A percentile compares a stretch with the other conserved stretches of the same genome.
These are phyloP conservation scores for Maniola jurtina DNA, from an alignment of 1,140 invertebrate species.

Conservation along the genomic window DNA sequence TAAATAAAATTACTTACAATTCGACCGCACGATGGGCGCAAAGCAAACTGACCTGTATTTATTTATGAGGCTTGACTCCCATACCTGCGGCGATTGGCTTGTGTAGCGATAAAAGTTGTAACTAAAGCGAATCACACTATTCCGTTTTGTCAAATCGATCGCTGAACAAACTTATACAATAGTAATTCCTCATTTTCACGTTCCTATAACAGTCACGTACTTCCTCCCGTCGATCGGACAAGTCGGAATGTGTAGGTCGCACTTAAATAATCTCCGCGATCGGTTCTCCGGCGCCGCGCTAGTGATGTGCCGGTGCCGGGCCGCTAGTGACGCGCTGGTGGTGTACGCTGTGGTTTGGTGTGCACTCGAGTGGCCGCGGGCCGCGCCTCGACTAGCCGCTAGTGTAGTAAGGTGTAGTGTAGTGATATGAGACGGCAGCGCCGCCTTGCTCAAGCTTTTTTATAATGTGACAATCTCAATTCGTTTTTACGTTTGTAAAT, in stretches of 20 bases:
- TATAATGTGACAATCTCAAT: slow-evolving; percentile 70
- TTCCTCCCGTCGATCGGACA: not conserved
- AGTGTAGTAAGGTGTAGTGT: slow-evolving; percentile 34
- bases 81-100: slow-evolving; percentile 1
- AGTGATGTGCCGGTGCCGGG: not conserved
- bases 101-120: slow-evolving; percentile 6
- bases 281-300: slow-evolving; percentile 2
- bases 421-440: slow-evolving; percentile 42
- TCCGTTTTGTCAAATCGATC: not conserved
- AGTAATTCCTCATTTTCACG: not conserved
- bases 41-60: slow-evolving; percentile 27
- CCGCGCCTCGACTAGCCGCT: slow-evolving; percentile 36
- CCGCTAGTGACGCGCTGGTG: not conserved
- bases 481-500: slow-evolving; percentile 78
- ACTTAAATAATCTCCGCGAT: not conserved
- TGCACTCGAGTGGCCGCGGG: slow-evolving; percentile 40
- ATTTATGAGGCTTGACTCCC: slow-evolving; percentile 21
- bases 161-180: not conserved
- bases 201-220: not conserved
- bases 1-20: slow-evolving; percentile 1
- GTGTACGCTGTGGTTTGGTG: slow-evolving; percentile 32
- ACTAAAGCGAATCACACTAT: not conserved
- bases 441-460: slow-evolving; percentile 72
- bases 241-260: slow-evolving; percentile 4
- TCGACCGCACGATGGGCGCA: slow-evolving; percentile 3